Percentiles rank a stretch among this genome's conserved stretches.
phyloP scores from a whole-genome alignment of 2,888 invertebrate genomes.

The Cecidostiba fungosa region DNA sequence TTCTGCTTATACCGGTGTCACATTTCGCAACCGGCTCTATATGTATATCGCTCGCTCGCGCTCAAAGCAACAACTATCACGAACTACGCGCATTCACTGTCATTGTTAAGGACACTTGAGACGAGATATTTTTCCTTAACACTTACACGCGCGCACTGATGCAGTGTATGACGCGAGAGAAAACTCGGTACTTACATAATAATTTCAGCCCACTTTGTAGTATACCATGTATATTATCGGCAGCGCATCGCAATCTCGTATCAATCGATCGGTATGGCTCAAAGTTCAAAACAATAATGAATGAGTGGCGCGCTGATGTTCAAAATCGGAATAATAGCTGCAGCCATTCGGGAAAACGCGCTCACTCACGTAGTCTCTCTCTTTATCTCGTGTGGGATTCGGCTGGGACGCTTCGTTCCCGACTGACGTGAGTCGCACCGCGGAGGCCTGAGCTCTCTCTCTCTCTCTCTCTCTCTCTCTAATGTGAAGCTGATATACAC shows the following conservation, averaged over 20 bases:
- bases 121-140: too few species aligned
- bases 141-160: too few species aligned
- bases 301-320: neutral
- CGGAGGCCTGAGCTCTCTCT: neutral
- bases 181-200: neutral
- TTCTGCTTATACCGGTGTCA: neutral
- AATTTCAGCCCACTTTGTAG: neutral
- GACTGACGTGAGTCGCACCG: neutral
- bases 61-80: neutral
- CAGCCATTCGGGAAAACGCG: neutral
- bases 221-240: neutral
- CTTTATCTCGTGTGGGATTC: neutral
- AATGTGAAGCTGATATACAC: neutral
- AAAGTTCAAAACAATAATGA: neutral
- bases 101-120: neutral
- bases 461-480: too few species aligned
- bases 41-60: too few species aligned
- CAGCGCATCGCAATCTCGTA: neutral
- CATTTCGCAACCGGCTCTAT: neutral
- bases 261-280: neutral
- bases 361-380: neutral
- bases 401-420: neutral
- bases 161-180: neutral
- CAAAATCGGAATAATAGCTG: neutral
- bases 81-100: neutral